Evolutionary conservation across 2,113 vertebrate species (phyloP).

Genomic region (Thunnus maccoyii): DNA sequence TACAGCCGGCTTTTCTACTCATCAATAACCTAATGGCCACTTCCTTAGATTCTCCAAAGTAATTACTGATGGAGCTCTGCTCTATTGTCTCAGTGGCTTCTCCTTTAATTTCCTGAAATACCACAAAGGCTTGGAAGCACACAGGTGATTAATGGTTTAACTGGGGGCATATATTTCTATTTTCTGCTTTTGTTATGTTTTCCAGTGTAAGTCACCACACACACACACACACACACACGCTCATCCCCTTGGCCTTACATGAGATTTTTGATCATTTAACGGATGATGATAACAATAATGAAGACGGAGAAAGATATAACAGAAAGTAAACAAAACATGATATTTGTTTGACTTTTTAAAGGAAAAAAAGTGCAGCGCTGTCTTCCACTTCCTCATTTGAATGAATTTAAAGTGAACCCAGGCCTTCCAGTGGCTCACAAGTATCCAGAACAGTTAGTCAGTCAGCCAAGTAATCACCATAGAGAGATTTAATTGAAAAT

Average conservation of each 20-base stretch:
- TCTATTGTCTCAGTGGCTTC: conserved; percentile 20
- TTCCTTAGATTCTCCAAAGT: conserved; percentile 28
- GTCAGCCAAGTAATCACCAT: conserved; percentile 21
- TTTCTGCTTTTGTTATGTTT: conserved; percentile 26
- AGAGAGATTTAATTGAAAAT: conserved; percentile 30
- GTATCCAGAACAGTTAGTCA: not conserved
- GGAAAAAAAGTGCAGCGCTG: not conserved
- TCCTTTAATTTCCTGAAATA: conserved; percentile 32
- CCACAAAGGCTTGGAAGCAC: conserved; percentile 19
- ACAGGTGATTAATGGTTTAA: conserved; percentile 26
- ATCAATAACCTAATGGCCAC: not conserved
- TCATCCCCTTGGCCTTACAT: not conserved
- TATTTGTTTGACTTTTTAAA: not conserved
- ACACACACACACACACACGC: not conserved
- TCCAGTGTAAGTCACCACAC: conserved; percentile 2
- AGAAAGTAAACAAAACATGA: not conserved
- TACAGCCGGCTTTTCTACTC: not conserved
- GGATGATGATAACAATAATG: not conserved
- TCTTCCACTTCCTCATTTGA: not conserved
- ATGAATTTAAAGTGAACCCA: not conserved
- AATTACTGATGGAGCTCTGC: conserved; percentile 5
- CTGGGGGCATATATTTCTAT: not conserved
- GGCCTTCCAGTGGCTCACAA: not conserved
- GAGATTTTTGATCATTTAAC: not conserved
- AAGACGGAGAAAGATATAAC: not conserved